Evolutionary conservation across 2,113 vertebrate species (phyloP).

Genomic region (Carassius gibelio): DNA sequence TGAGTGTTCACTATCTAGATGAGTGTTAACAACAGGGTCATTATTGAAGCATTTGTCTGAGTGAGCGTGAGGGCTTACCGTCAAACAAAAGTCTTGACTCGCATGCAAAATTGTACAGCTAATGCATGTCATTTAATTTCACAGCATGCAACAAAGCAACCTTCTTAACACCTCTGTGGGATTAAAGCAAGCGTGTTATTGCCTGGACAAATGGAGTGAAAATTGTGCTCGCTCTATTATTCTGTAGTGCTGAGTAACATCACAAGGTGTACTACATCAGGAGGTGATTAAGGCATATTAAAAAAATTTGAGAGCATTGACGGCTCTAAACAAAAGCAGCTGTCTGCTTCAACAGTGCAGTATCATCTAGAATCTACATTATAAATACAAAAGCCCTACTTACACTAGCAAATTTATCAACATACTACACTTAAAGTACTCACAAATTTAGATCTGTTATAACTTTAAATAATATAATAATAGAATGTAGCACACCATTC

Average conservation of each 20-base stretch:
- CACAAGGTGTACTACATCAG: neutral
- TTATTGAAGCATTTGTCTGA: neutral
- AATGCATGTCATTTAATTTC: neutral
- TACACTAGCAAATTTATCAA: neutral
- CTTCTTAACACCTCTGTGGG: neutral
- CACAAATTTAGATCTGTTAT: too few species aligned
- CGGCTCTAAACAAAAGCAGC: neutral
- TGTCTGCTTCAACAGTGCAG: neutral
- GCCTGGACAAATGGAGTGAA: neutral
- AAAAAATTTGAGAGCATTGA: neutral
- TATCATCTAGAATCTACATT: neutral
- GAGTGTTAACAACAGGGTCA: constrained; percentile 9
- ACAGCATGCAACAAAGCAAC: neutral
- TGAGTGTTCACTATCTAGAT: neutral
- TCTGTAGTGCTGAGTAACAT: too few species aligned
- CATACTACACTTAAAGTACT: too few species aligned
- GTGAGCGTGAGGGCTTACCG: neutral
- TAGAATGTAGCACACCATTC: too few species aligned
- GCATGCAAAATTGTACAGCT: neutral
- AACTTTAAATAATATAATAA: too few species aligned
- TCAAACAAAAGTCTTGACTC: neutral
- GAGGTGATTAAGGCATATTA: neutral
- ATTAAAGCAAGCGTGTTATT: neutral
- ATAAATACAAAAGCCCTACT: neutral
- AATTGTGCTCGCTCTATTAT: too few species aligned